phyloP scores from a whole-genome alignment of 1,140 invertebrate species.

The Tetranychus cinnabarinus region DNA sequence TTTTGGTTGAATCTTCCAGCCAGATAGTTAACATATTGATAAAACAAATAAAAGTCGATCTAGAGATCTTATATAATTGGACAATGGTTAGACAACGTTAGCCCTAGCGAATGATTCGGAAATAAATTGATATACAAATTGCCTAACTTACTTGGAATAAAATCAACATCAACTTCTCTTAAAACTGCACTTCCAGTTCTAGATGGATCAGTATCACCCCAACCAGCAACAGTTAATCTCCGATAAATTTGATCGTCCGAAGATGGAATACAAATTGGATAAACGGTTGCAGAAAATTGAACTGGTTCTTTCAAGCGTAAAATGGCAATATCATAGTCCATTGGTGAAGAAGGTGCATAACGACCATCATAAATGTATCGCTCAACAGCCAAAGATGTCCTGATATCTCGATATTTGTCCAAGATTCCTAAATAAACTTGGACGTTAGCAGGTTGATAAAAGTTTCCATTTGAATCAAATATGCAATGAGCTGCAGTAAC shows the following conservation, averaged over 20 bases:
- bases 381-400: neutral
- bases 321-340: neutral
- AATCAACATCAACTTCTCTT: neutral
- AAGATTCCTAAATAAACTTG: neutral
- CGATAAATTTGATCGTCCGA: neutral
- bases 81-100: neutral
- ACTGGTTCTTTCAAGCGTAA: neutral
- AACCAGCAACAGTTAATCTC: neutral
- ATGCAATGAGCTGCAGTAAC: slow-evolving; percentile 22
- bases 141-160: neutral
- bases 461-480: neutral
- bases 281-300: neutral
- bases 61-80: no score
- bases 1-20: neutral
- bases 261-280: neutral
- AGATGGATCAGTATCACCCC: neutral
- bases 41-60: no score
- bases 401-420: neutral
- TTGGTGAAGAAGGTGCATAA: neutral
- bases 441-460: neutral
- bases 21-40: neutral
- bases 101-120: neutral
- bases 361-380: neutral
- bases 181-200: neutral
- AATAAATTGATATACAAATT: neutral